Base-by-base conservation (phyloP, 2,797 vertebrate genomes). In the Luscinia luscinia region DNA sequence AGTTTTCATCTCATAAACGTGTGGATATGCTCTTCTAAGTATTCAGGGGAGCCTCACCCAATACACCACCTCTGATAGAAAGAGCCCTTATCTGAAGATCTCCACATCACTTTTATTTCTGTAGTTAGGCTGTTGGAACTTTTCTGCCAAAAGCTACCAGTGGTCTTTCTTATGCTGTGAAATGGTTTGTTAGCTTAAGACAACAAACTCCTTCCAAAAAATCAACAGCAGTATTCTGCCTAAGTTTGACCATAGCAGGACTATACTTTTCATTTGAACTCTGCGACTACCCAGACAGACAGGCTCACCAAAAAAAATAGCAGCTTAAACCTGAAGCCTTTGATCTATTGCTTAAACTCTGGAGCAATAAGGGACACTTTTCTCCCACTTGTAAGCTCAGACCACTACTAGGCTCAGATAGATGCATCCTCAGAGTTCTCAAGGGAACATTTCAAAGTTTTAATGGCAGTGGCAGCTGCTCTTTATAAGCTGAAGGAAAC, bases 391-490 rank as follows among this genome's bases (percentile, higher is more conserved):
- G 51, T 86, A 95, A 84, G 77, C 72, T 93, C 84, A 94, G 91
- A 94, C 94, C 89, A 83, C 81, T 87, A 59, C 10, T 4, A 88
- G 69, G 64, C 51, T 86, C 87, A 94, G 94, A 91, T 55, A 90
- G 87, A 94, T 90, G 94, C 89, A 79, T 76, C 80, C 76, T 84
- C n/a, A 69, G 67, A 91, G 83, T 54, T 93, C 95, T 87, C 94
- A 82, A 74, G 95, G 93, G 95, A 97, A 82, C 83, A 86, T 91
- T 94, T 91, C 83, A 54, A 95, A 93, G 80, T 93, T 96, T 91
- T 95, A 96, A 96, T 93, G 77, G 95, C 11, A 12, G 83, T 68
- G 80, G 93, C 95, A 96, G 94, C 94, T 96, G 93, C 77, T 96
- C 73, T 91, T 92, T 94, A 93, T 82, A 92, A 96, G 92, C 84